Evolutionary conservation across 1,140 invertebrate genomes (phyloP).

Genomic region (Globodera rostochiensis): DNA sequence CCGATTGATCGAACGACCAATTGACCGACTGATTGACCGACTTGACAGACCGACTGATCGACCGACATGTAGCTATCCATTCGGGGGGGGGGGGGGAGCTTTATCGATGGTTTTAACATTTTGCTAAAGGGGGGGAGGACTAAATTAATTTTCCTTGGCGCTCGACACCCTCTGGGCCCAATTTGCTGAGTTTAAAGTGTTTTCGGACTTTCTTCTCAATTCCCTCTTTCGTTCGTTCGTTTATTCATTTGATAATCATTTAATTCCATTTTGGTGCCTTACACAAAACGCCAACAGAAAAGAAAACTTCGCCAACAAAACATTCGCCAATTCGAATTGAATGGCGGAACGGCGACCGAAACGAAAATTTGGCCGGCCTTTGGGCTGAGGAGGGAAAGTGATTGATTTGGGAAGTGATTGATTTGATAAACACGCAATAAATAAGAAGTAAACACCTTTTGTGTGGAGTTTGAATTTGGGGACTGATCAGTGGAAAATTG

Average conservation of each 20-base stretch:
- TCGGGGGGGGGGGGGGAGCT: too few relatives aligned
- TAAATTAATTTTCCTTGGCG: too few relatives aligned
- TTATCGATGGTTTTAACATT: too few relatives aligned
- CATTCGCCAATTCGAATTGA: background rate
- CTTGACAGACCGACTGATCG: too few relatives aligned
- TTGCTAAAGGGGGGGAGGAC: too few relatives aligned
- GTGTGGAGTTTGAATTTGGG: too few relatives aligned
- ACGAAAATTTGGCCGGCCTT: background rate
- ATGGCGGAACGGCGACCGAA: background rate
- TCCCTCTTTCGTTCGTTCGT: background rate
- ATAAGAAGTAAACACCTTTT: background rate
- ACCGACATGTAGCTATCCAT: too few relatives aligned
- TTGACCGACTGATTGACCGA: too few relatives aligned
- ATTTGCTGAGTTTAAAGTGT: too few relatives aligned
- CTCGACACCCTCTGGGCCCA: too few relatives aligned
- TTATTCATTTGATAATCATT: background rate
- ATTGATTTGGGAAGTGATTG: background rate
- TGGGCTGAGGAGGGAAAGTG: background rate
- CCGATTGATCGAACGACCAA: too few relatives aligned
- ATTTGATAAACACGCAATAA: background rate
- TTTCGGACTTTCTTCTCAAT: background rate
- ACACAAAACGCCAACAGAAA: background rate
- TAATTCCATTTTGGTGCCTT: background rate
- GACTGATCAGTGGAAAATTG: too few relatives aligned
- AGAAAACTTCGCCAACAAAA: background rate